Conservation (phyloP, 2,888 invertebrate genomes). For the Catonia carolina region DNA sequence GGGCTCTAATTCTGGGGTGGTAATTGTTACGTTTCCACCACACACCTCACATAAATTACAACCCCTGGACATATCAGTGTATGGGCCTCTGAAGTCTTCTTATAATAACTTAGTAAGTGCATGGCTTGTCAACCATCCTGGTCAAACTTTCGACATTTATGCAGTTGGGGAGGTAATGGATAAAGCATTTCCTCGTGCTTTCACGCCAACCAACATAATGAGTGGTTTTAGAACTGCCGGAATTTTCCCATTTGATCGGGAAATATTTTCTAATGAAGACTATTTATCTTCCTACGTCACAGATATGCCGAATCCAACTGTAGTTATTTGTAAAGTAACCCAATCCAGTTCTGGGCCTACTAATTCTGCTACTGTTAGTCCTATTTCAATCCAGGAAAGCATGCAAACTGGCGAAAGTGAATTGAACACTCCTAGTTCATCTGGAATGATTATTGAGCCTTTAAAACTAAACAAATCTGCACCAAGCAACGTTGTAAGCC, state of each 20-base stretch:
- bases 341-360: neutral
- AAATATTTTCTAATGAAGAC: conserved; percentile 28
- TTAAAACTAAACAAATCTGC: neutral
- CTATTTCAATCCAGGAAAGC: too few relatives aligned
- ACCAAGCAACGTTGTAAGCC: neutral
- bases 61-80: conserved; percentile 32
- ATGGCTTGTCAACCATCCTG: conserved; percentile 32
- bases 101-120: conserved; percentile 18
- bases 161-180: conserved; percentile 12
- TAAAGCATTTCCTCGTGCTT: conserved; percentile 12
- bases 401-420: too few relatives aligned
- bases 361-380: neutral
- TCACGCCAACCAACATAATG: conserved; percentile 19
- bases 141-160: conserved; percentile 31
- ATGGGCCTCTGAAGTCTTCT: conserved; percentile 28
- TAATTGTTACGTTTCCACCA: neutral
- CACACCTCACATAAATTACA: too few relatives aligned
- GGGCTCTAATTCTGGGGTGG: neutral
- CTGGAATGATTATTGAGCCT: neutral
- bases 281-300: conserved; percentile 25
- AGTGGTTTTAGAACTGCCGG: conserved; percentile 30
- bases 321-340: neutral
- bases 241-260: conserved; percentile 29
- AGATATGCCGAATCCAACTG: conserved; percentile 2
- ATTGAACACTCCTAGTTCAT: neutral